Evolutionary conservation across 2,113 vertebrate species (phyloP), one percentile per base, ranked within the genome.

Genomic region (Taurulus bubalis): DNA sequence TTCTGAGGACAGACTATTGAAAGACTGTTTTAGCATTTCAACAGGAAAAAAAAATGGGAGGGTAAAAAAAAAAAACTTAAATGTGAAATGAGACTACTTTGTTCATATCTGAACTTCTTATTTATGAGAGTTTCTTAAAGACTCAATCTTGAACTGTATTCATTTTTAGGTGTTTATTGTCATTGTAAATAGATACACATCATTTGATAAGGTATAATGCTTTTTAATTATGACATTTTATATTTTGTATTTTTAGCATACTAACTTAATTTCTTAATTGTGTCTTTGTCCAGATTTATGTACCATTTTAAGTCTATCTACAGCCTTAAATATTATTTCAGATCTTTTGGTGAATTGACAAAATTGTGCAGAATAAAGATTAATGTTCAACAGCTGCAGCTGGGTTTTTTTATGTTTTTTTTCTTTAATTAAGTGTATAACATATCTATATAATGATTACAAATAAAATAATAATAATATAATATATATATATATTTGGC

Each of bases 211-310:
- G 87, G 85, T 93, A 87, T 93, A 84, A 84, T 55, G 22, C 28
- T 91, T 92, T 93, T 87, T 82, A 87, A 92, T 77, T 88, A 91
- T 93, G 89, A 91, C 89, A 92, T 93, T 92, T 94, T 93, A 93
- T 93, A 94, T 94, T 94, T 95, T 94, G 82, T 94, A 94, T 93
- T 91, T 89, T 74, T 93, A 93, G 91, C 83, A 51, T 88, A 94
- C 94, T 96, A 96, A 95, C 92, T 95, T 95, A 94, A 95, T 92
- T 93, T 77, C 82, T 82, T 85, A 70, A 85, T 85, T 87, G 16
- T 84, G 70, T 89, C 70, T 86, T 70, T 83, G 83, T 90, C 88
- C 79, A 87, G 76, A 79, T 85, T 90, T 75, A 85, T 88, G 58
- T 82, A 77, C 86, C 30, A 64, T 90, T n/a, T 88, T 88, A 71